Evolutionary conservation across 2,797 vertebrate species (phyloP).

Genomic region (Poecilia gillii): DNA sequence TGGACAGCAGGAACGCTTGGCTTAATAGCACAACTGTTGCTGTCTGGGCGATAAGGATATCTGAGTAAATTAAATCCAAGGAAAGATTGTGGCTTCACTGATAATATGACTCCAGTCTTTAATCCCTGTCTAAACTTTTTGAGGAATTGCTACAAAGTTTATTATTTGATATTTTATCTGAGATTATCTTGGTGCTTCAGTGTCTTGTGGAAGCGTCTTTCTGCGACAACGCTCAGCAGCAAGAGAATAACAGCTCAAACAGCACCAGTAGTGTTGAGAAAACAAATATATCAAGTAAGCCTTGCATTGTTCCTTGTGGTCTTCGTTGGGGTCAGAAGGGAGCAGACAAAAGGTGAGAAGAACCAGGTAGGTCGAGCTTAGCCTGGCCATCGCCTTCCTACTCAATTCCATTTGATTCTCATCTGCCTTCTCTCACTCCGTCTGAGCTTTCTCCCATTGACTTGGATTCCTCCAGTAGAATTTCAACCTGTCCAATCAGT

Average conservation of each 20-base stretch:
- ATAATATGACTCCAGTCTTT: neutral
- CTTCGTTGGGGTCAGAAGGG: neutral
- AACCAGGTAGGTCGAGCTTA: neutral
- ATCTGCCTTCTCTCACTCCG: no score
- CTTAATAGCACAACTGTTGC: neutral
- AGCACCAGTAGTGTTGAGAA: neutral
- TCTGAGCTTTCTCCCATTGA: no score
- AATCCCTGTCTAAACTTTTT: neutral
- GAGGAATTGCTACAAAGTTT: neutral
- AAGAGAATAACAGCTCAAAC: neutral
- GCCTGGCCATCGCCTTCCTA: no score
- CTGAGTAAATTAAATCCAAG: neutral
- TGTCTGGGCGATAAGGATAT: neutral
- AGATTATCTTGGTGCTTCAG: neutral
- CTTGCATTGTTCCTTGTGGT: neutral
- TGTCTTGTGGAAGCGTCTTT: neutral
- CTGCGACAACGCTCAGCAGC: neutral
- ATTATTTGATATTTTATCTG: neutral
- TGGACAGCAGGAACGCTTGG: neutral
- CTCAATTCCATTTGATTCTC: no score
- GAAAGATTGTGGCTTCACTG: neutral
- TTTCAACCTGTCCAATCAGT: no score
- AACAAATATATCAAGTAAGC: neutral
- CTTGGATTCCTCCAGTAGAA: no score
- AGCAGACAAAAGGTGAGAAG: neutral